Base-by-base conservation (phyloP, 2,888 invertebrate species). In the Zonitis immaculata region DNA sequence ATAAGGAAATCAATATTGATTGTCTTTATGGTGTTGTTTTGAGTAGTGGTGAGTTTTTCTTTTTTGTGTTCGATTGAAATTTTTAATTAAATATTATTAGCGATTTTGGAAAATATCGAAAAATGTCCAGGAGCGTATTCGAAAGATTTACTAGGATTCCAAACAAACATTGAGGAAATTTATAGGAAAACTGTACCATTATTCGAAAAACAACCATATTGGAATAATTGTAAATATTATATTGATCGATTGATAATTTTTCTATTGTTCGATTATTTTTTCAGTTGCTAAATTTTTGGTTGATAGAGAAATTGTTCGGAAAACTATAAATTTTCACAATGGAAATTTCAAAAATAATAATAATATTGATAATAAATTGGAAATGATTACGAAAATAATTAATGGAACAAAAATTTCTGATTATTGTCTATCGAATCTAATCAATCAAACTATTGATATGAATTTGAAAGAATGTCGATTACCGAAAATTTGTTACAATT, bases 21-120 rank as follows among this genome's bases (percentile, higher is more conserved):
- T 67, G 67, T 58, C 52, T 64, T 30, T 60, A 66, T 18, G 69
- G 68, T 18, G 65, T 68, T 6, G 62, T 57, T 7, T 54, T 69
- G 18, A 62, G 63, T 16, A 56, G 57, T 56, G 65, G 68, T 68
- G 62, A 54, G 44, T 20, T 12, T 6, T 28, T 16, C n/a, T n/a
- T n/a, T n/a, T n/a, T n/a, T n/a, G n/a, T n/a, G n/a, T n/a, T n/a
- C n/a, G n/a, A n/a, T n/a, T n/a, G n/a, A n/a, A n/a, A n/a, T n/a
- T n/a, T n/a, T n/a, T n/a, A n/a, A n/a, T n/a, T n/a, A n/a, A n/a
- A n/a, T n/a, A n/a, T n/a, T 30, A n/a, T 3, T 12, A 67, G 67
- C 62, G 6, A 55, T 65, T 9, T 51, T 65, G 20, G 57, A 54
- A 30, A 58, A 60, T 39, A 50, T 60, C 6, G 62, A 61, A 45